Evolutionary conservation across 1,140 invertebrate genomes (phyloP), one percentile per base, ranked within the genome.

Genomic region (Drosophila guanche): DNA sequence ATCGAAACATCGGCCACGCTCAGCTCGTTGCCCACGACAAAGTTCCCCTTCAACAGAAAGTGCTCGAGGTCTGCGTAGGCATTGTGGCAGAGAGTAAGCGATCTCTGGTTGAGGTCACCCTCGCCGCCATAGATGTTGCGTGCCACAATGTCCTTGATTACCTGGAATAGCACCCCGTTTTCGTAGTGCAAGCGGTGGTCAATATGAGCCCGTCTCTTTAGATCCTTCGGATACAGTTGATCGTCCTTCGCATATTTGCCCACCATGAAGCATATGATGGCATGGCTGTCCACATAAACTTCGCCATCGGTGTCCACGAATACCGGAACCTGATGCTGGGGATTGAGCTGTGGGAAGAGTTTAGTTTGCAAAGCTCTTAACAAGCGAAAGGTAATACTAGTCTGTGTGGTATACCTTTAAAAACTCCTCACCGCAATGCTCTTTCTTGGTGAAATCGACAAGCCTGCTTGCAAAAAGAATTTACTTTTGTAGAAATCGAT

Each of bases 121-220:
- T 90, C 89, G 7, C 84, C 80, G 8, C 89, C 89, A n/a, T 90
- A 90, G n/a, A 90, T 89, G 16, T 89, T 90, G 1, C 89, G 78
- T 0, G 80, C 83, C 20, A 89, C 89, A 43, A 90, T 77, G 45
- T 90, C 89, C 25, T 90, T 90, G 5, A 90, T 67, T 23, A 89
- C 84, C 70, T 90, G 71, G 51, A 92, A 94, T 0, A 96, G 91
- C 1, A 93, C 94, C 4, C 94, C 94, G 12, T 94, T 92, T 81
- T 96, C 95, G 77, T 96, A 97, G 73, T 95, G 93, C 2, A 97
- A 90, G 23, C 94, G 92, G 68, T 94, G 93, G 78, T 96, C 94
- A 1, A 97, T 94, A 4, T 95, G 46, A 0, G 95, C 96, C 48
- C 95, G 91, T 16, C 90, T 91, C 27, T 92, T 92, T 0, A 94